Percentiles rank a stretch among this genome's conserved stretches.
Conservation (phyloP, 2,113 vertebrate genomes). For the Nesospiza acunhae region DNA sequence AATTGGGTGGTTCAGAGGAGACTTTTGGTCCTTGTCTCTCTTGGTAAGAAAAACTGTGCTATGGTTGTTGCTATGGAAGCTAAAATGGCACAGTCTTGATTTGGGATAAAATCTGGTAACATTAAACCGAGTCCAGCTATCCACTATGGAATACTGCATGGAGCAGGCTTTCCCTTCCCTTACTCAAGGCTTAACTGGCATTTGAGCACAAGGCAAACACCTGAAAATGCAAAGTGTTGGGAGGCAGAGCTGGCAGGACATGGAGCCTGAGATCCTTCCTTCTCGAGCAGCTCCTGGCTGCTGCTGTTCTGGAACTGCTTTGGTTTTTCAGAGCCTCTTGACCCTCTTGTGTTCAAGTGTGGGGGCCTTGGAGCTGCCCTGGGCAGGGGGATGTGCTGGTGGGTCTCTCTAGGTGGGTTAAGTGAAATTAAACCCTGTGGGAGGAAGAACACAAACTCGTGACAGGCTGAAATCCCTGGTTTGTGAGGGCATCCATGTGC, state of each 20-base stretch:
- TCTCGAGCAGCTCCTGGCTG: background rate
- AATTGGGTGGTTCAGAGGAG: background rate
- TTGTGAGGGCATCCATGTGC: background rate
- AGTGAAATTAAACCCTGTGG: background rate
- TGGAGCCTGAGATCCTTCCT: background rate
- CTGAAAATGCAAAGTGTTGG: background rate
- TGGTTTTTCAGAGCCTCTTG: background rate
- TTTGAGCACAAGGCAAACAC: background rate
- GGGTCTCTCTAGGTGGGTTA: background rate
- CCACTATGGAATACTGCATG: background rate
- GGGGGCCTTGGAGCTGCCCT: fast-evolving
- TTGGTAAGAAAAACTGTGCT: background rate
- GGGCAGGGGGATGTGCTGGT: background rate
- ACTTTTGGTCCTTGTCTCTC: background rate
- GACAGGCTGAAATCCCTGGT: background rate
- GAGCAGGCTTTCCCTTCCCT: background rate
- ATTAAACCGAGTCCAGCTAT: fast-evolving
- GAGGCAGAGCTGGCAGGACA: background rate
- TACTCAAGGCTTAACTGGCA: background rate
- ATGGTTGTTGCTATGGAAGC: background rate
- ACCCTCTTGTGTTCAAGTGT: background rate
- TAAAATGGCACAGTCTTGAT: background rate
- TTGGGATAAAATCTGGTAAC: background rate
- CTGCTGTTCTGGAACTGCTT: background rate
- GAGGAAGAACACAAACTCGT: background rate